A percentile compares a stretch with the other conserved stretches of the same genome.
Evolutionary conservation across 2,797 vertebrate genomes (phyloP).

Genomic region (Sebastiscus albofasciatus): DNA sequence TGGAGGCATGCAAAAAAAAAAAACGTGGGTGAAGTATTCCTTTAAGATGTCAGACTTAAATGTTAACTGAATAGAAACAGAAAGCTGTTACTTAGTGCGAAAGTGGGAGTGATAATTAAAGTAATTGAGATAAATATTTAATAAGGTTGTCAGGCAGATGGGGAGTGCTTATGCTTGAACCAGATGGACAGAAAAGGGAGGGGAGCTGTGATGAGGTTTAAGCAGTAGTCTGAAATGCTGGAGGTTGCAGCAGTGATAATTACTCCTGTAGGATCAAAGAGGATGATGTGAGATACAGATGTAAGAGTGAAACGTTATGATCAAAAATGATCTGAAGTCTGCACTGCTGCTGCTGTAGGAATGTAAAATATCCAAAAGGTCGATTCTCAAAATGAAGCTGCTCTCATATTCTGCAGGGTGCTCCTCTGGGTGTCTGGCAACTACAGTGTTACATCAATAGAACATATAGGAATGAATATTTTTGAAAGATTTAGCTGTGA

Average conservation of each 20-base stretch:
- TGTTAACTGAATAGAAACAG: background rate
- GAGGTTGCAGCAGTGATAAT: slow-evolving; percentile 36
- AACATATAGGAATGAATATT: background rate
- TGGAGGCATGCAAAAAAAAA: background rate
- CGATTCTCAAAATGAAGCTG: background rate
- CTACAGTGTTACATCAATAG: background rate
- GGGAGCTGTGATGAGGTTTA: slow-evolving; percentile 23
- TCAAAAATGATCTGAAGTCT: slow-evolving; percentile 5
- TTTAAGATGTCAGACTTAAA: background rate
- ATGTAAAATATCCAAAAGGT: background rate
- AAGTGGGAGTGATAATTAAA: slow-evolving; percentile 23
- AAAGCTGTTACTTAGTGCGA: background rate
- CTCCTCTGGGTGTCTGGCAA: background rate
- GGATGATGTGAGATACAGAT: slow-evolving; percentile 10
- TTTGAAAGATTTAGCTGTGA: background rate
- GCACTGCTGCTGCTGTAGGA: background rate
- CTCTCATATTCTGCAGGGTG: background rate
- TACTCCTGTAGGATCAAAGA: slow-evolving; percentile 32
- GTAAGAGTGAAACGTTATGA: background rate
- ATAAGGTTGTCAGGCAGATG: slow-evolving; percentile 33
- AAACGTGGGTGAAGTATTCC: background rate
- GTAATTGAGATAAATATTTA: slow-evolving; percentile 34
- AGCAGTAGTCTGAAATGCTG: slow-evolving; percentile 2
- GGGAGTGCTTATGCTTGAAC: slow-evolving; percentile 19
- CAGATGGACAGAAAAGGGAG: slow-evolving; percentile 32